Conservation (phyloP, 2,113 vertebrate species). For the Heliornis fulica region DNA sequence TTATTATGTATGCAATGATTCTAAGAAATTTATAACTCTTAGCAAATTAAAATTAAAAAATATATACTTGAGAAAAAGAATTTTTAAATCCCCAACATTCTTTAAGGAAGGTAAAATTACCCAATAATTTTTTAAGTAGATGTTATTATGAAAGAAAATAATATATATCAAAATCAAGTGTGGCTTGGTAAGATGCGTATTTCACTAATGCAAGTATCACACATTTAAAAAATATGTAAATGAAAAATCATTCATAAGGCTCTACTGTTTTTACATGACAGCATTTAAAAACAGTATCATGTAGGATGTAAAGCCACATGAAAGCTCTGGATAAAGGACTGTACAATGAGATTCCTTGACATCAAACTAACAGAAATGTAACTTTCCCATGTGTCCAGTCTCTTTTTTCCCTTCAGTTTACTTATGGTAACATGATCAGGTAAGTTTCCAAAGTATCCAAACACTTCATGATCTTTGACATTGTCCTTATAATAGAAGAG, state of each 20-base stretch:
- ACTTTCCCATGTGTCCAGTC: not conserved
- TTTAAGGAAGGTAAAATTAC: not conserved
- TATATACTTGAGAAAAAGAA: not conserved
- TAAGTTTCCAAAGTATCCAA: not conserved
- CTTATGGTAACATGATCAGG: not conserved
- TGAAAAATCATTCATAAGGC: not conserved
- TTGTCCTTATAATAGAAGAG: not conserved
- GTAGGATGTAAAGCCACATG: not conserved
- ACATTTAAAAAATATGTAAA: not conserved
- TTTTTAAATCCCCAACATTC: not conserved
- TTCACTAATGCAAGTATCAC: not conserved
- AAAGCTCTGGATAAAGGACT: not conserved
- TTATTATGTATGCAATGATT: not conserved
- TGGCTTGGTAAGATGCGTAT: not conserved
- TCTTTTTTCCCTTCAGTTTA: slow-evolving; percentile 8
- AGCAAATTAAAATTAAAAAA: not conserved
- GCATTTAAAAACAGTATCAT: not conserved
- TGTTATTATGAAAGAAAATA: not conserved
- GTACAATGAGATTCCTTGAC: slow-evolving; percentile 16
- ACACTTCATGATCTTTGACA: slow-evolving; percentile 26
- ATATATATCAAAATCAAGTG: not conserved
- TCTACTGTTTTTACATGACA: not conserved
- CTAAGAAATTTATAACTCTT: not conserved
- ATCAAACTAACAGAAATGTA: slow-evolving; percentile 27
- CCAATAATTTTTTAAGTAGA: not conserved